Base-by-base conservation (phyloP, 2,888 invertebrate genomes). In the Oscheius sp. region DNA sequence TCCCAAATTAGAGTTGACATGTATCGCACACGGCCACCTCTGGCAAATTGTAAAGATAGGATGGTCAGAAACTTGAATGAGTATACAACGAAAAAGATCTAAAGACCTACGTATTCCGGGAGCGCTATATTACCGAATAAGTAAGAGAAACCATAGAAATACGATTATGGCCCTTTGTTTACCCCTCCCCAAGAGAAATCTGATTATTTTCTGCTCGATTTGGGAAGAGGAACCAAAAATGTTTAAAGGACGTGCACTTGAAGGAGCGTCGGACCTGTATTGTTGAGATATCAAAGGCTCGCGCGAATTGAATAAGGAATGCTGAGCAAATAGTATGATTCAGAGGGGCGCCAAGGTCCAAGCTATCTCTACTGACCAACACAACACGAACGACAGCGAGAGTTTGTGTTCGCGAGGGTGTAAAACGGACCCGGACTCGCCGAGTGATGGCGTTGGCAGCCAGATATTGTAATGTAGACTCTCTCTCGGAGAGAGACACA, bases 261-360 rank as follows among this genome's bases (percentile, higher is more conserved):
- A 42, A 42, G 37, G 68, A 55, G 55, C 53, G 55, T 4, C 59
- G 35, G 59, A 55, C 55, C 53, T 55, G 68, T 68, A 68, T 68
- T 68, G 68, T 68, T 66, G 68, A 63, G 68, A 68, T 68, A 68
- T 68, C 68, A 68, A 68, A 55, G 55, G 68, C 55, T 21, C 53
- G 55, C 37, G 55, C 55, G 35, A 55, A 55, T 68, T 68, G 68
- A 68, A 68, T 68, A 68, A 68, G 68, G 68, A 68, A 68, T 55
- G 68, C 55, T 37, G 55, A 68, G 55, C 29, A 68, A 68, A 68
- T 68, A 68, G 55, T 51, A 29, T 68, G 68, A 68, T 55, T 68
- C 68, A 68, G 53, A 13, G 29, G 42, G 3, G 4, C 42, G 42
- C 3, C 42, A 21, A 21, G 21, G 21, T 21, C 7, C 42, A 5